Percentiles rank a stretch among this genome's conserved stretches.
These are phyloP conservation scores for Philereme transversata DNA, from an alignment of 2,888 invertebrate genomes.

Conservation along the genomic window DNA sequence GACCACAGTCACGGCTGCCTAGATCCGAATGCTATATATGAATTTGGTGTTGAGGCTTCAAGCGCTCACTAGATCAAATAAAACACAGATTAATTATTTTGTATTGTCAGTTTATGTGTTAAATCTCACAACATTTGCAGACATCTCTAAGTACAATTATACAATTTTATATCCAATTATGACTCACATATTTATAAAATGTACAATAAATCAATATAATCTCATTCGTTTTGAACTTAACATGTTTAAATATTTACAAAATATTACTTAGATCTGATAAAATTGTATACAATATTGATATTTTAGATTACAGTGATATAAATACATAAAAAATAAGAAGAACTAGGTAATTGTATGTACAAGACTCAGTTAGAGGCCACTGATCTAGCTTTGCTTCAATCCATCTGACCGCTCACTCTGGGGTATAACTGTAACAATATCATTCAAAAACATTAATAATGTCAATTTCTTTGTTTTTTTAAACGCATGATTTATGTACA, in stretches of 20 bases:
- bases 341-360: conserved; percentile 72
- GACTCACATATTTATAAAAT: conserved; percentile 82
- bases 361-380: conserved; percentile 68
- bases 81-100: conserved; percentile 61
- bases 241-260: conserved; percentile 80
- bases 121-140: conserved; percentile 81
- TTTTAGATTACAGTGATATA: conserved; percentile 78
- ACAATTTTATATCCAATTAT: conserved; percentile 78
- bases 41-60: too few relatives aligned
- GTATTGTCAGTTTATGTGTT: conserved; percentile 83
- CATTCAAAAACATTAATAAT: too few relatives aligned
- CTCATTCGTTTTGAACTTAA: conserved; percentile 80
- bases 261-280: conserved; percentile 77
- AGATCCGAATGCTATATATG: too few relatives aligned
- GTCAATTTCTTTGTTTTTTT: too few relatives aligned
- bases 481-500: too few relatives aligned
- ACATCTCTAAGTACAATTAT: conserved; percentile 73
- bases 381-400: conserved; percentile 51
- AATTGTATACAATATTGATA: conserved; percentile 80
- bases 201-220: conserved; percentile 77
- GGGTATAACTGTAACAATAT: conserved; percentile 84
- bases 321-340: conserved; percentile 81
- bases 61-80: conserved; percentile 7
- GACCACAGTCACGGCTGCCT: too few relatives aligned
- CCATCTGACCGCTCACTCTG: conserved; percentile 85